Percentiles rank a stretch among this genome's conserved stretches.
phyloP scores from a whole-genome alignment of 2,888 invertebrate species.

The Erebia epiphron region DNA sequence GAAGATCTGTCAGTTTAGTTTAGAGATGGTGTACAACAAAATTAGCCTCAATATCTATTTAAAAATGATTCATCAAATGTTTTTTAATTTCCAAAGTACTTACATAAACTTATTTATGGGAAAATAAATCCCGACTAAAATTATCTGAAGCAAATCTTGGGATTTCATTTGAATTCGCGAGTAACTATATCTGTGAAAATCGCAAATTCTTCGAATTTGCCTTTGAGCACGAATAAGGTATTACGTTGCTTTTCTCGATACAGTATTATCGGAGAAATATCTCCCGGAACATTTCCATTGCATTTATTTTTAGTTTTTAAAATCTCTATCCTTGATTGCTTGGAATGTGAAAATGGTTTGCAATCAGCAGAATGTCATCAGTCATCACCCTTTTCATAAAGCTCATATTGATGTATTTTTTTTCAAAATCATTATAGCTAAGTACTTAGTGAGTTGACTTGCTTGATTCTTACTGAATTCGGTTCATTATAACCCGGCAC shows the following conservation, averaged over 20 bases:
- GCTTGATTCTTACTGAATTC: no score
- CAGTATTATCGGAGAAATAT: conserved; percentile 19
- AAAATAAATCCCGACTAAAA: conserved; percentile 1
- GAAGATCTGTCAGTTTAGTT: no score
- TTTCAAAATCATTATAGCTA: no score
- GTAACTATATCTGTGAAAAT: conserved; percentile 24
- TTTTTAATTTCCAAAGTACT: no score
- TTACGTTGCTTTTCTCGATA: conserved; percentile 17
- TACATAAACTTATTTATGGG: not conserved
- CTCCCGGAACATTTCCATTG: not conserved
- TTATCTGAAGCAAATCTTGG: conserved; percentile 19
- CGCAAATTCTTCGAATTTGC: conserved; percentile 31
- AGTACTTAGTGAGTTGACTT: no score
- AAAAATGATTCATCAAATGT: no score
- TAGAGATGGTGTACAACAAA: no score
- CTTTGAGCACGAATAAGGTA: conserved; percentile 31
- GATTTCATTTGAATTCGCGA: conserved; percentile 25
- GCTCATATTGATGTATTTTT: no score
- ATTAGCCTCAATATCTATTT: no score
- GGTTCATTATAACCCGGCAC: no score
- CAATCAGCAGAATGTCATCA: not conserved
- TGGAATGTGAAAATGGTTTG: not conserved
- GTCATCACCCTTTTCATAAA: no score
- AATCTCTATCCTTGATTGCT: not conserved
- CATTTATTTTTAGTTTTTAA: not conserved